phyloP scores from a whole-genome alignment of 2,888 invertebrate genomes.

The Tipula helvola region DNA sequence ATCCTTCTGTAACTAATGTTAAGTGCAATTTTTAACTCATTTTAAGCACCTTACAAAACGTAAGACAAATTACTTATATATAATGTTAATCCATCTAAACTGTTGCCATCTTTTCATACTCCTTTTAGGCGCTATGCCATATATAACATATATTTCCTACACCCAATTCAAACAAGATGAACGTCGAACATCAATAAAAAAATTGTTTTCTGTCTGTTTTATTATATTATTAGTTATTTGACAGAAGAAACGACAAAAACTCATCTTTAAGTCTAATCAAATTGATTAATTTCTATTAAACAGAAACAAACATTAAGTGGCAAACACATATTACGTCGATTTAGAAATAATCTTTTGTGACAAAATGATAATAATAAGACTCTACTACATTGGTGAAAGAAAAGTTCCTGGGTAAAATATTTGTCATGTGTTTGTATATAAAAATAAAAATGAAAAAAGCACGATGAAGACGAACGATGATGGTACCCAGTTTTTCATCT shows the following conservation, averaged over 20 bases:
- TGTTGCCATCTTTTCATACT: not conserved
- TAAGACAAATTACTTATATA: not conserved
- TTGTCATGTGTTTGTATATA: not conserved
- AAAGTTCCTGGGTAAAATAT: not conserved
- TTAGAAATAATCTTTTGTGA: not conserved
- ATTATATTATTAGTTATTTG: not conserved
- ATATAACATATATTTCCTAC: not conserved
- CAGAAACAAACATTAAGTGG: not conserved
- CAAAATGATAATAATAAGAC: not conserved
- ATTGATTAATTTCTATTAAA: conserved; percentile 4
- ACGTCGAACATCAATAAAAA: not conserved
- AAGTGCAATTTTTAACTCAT: conserved; percentile 4
- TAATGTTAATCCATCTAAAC: not conserved
- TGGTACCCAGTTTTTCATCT: not conserved
- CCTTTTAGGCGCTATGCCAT: not conserved
- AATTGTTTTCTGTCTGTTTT: not conserved
- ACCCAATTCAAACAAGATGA: not conserved
- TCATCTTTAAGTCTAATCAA: conserved; percentile 4
- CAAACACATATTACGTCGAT: not conserved
- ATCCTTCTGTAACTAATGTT: not conserved
- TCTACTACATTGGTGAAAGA: not conserved
- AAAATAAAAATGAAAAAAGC: not conserved
- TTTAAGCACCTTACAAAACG: not conserved
- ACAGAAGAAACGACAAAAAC: not conserved
- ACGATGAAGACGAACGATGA: not conserved